phyloP scores from a whole-genome alignment of 2,888 invertebrate species.

The Pheosia tremula region DNA sequence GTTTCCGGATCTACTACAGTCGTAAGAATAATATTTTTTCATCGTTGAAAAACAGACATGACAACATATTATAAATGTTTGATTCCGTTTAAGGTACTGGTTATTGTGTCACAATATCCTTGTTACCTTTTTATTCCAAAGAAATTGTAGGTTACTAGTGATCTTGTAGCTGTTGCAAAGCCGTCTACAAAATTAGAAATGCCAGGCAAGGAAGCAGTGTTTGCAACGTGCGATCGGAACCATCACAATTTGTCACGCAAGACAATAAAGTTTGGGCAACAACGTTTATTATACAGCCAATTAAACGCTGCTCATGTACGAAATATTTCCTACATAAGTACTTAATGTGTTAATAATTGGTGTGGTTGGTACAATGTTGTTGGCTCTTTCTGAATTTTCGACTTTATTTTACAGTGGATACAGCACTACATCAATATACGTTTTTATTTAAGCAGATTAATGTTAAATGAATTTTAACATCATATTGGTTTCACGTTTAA shows the following conservation, averaged over 20 bases:
- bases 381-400: neutral
- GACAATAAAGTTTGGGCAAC: constrained; percentile 57
- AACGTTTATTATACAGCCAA: constrained; percentile 33
- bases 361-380: constrained; percentile 18
- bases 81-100: too few relatives aligned
- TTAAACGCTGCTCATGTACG: constrained; percentile 41
- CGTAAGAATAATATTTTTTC: too few relatives aligned
- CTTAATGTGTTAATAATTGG: constrained; percentile 19
- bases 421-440: too few relatives aligned
- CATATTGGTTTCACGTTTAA: too few relatives aligned
- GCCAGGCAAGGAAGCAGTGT: constrained; percentile 51
- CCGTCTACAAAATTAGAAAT: constrained; percentile 25
- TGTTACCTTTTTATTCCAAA: too few relatives aligned
- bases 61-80: too few relatives aligned
- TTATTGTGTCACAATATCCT: too few relatives aligned
- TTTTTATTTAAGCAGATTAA: too few relatives aligned
- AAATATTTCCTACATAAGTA: constrained; percentile 40
- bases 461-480: too few relatives aligned
- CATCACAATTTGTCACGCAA: constrained; percentile 68
- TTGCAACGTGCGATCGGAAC: constrained; percentile 51
- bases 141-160: too few relatives aligned
- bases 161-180: constrained; percentile 31
- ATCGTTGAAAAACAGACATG: too few relatives aligned
- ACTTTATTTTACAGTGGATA: neutral
- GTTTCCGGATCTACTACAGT: too few relatives aligned